Percentiles rank a stretch among this genome's conserved stretches.
phyloP scores from a whole-genome alignment of 1,140 invertebrate species.

The Zaprionus ghesquierei region DNA sequence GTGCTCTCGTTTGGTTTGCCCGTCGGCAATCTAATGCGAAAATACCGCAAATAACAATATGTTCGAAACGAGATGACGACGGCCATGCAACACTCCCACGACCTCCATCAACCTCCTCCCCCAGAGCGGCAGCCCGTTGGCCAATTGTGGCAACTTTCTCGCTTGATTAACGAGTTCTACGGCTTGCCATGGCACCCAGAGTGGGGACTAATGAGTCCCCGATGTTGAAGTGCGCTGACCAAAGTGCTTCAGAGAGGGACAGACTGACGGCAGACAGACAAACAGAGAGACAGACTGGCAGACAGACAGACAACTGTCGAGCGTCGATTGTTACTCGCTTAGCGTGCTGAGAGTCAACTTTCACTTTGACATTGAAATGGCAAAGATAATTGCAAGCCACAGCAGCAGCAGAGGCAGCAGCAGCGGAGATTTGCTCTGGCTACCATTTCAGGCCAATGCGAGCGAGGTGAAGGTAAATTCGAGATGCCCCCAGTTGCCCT shows the following conservation, averaged over 20 bases:
- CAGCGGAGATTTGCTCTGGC: constrained; percentile 12
- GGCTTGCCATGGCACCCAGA: constrained; percentile 50
- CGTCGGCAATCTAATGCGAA: constrained; percentile 45
- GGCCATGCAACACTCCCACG: neutral
- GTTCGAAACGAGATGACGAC: neutral
- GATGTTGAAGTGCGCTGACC: constrained; percentile 56
- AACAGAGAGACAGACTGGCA: neutral
- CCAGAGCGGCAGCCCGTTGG: neutral
- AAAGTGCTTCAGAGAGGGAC: constrained; percentile 23
- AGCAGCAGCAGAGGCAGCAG: constrained; percentile 7
- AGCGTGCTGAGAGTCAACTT: constrained; percentile 67
- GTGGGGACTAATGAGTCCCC: constrained; percentile 53
- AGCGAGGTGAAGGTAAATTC: constrained; percentile 51
- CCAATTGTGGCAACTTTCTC: constrained; percentile 61
- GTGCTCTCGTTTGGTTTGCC: neutral
- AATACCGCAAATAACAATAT: constrained; percentile 14
- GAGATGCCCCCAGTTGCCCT: constrained; percentile 31
- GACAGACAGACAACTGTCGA: neutral
- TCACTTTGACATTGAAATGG: constrained; percentile 82
- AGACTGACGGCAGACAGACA: neutral
- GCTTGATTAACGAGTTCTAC: constrained; percentile 79
- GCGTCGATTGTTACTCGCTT: constrained; percentile 1
- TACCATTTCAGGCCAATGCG: constrained; percentile 18
- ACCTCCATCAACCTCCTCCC: neutral
- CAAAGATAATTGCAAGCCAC: constrained; percentile 68